Evolutionary conservation across 2,113 vertebrate genomes (phyloP), one percentile per base, ranked within the genome.

Genomic region (Semicossyphus pulcher): DNA sequence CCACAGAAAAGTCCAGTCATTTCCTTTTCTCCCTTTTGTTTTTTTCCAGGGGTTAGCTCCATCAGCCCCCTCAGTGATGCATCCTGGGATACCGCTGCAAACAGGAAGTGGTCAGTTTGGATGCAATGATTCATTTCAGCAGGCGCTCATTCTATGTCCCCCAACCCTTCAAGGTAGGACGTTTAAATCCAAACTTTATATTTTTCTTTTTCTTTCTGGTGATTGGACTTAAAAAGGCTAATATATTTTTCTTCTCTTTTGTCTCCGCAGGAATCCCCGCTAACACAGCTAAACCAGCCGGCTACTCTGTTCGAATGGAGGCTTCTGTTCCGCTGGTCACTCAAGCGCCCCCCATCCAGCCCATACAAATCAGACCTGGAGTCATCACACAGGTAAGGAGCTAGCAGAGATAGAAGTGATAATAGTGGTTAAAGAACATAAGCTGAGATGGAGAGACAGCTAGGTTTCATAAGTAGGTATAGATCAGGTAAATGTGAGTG

Each of bases 91-190:
- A 85, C 94, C 96, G 8, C 93, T 99, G 88, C 98, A 97, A 92
- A 93, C 97, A 42, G 96, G 96, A 90, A 94, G 94, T 83, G 95
- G 95, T 78, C 98, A 95, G 81, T 99, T 97, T 93, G 96, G 96
- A 76, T 97, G 96, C 88, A 93, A 87, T 63, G 97, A 99, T 77
- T 95, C 97, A 86, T 99, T 98, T 91, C 97, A 97, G 49, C 98
- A 97, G 91, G 94, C 97, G 0, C 83, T 99, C 81, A 99, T 99
- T 89, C 94, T 99, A 63, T 99, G 97, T 81, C 98, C 97, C 49
- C 95, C 97, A 37, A 72, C 95, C 82, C 88, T 99, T 87, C 97
- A 97, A 97, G 97, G 98, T 99, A 95, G 11, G 10, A 21, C 3
- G 11, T 51, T 9, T 23, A 53, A 39, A 54, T 56, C 10, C 47